Base-by-base conservation (phyloP, 2,888 invertebrate species). In the Synanthedon vespiformis region DNA sequence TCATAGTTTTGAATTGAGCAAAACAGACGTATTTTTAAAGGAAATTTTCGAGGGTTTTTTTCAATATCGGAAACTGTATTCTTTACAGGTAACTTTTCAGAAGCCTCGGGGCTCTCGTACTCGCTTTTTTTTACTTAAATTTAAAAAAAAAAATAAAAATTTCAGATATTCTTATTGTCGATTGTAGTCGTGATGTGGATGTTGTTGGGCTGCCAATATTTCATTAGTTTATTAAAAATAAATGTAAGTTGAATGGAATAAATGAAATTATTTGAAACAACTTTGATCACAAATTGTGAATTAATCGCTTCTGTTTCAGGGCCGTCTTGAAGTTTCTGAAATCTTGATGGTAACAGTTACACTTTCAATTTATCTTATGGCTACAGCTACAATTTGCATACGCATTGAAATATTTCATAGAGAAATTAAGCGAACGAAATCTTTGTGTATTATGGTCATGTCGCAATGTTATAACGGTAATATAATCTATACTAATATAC, bases 401-500 rank as follows among this genome's bases (percentile, higher is more conserved):
- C 65, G 75, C 4, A 69, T 68, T 50, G 75, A 79, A 59, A 2
- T 61, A 2, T 74, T 80, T 52, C 68, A 67, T 11, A 60, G 64
- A 54, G 72, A 76, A 60, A 64, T 81, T 1, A 76, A 68, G 52
- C 63, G 67, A 56, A 77, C 71, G 0, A 82, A 80, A 59, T 63
- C 66, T 16, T 56, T 79, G 34, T 67, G 69, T 10, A 71, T 44
- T 11, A 44, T 6, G 44, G 12, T 44, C 44, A 13, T 44, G 44
- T 44, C 13, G 6, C 44, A 14, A 44, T 44, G 13, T 44, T 14
- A 44, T 14, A 11, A n/a, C 14, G 44, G 44, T 44, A 44, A 44
- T 13, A 10, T 34, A 34, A 34, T 34, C 22, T 22, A 22, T 22
- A 22, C 18, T 27, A n/a, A n/a, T n/a, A n/a, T 34, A 16, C 16